Base-by-base conservation (phyloP, 2,888 invertebrate species). In the Euspilapteryx auroguttella region DNA sequence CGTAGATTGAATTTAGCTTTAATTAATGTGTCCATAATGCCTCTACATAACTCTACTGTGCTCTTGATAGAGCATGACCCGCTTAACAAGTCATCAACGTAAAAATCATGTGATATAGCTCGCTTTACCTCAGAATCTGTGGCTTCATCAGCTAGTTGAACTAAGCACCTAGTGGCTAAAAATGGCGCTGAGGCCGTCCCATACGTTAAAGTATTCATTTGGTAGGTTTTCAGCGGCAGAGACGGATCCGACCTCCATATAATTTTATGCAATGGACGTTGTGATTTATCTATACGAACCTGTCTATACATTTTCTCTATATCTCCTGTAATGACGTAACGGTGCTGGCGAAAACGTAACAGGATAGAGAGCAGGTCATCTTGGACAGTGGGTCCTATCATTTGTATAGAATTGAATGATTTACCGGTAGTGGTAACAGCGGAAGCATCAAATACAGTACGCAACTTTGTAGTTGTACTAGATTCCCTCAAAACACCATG, bases 391-490 rank as follows among this genome's bases (percentile, higher is more conserved):
- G 26, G 26, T 10, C 30, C 30, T 3, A 26, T 26, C 26, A 26
- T 15, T 12, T 21, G 22, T 7, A 31, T 28, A 8, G 24, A 8
- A 17, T 29, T 32, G 7, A 28, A 28, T 12, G 29, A 25, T 14
- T 10, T 32, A 14, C 25, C 22, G 14, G 29, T 12, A 10, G 21
- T 29, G 1, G 39, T 30, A 6, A 14, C 25, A 1, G 36, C 34
- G 21, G n/a, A n/a, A n/a, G n/a, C n/a, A n/a, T n/a, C n/a, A n/a
- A n/a, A n/a, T n/a, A n/a, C n/a, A n/a, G n/a, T 36, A 37, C 1
- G 34, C 39, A 28, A 37, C 30, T 40, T 38, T 7, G 39, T 34
- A 3, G 31, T 40, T 5, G 32, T 22, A 11, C 32, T 32, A n/a
- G 25, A 9, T 5, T 30, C 31, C 8, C 34, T 24, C n/a, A 33